These are phyloP conservation scores for Hipposideros larvatus DNA, from an alignment of 2,797 vertebrate genomes.

Conservation along the genomic window DNA sequence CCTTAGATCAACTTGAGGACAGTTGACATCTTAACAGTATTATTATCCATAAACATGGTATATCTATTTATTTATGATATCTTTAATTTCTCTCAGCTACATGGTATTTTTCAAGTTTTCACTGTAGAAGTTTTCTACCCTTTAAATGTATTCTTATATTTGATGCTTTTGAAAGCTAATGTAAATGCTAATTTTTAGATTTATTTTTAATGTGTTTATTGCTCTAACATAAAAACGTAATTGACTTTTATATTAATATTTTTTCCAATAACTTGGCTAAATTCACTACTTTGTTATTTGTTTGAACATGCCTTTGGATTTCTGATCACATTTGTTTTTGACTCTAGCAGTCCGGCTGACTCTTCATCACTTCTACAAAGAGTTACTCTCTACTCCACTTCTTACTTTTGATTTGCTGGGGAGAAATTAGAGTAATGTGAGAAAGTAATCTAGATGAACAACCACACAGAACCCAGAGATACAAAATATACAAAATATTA, in stretches of 20 bases:
- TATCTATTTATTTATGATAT: not conserved
- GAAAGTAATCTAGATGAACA: constrained; percentile 18
- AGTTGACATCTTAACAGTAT: not conserved
- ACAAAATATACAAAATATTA: not conserved
- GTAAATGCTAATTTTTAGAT: not conserved
- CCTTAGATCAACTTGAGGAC: not conserved
- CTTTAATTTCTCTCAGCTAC: not conserved
- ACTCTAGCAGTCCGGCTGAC: not conserved
- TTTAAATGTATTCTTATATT: constrained; percentile 31
- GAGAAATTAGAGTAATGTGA: not conserved
- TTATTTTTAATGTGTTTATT: constrained; percentile 9
- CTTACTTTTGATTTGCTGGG: not conserved
- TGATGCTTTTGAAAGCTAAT: constrained; percentile 4
- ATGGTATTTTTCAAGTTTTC: not conserved
- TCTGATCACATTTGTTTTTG: not conserved
- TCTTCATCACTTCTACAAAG: not conserved
- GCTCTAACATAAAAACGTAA: not conserved
- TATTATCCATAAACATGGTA: not conserved
- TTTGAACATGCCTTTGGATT: not conserved
- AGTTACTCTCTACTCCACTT: not conserved
- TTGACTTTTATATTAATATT: constrained; percentile 3
- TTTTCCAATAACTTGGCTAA: not conserved
- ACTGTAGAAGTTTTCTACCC: not conserved
- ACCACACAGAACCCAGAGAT: not conserved
- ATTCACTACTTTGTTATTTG: not conserved